These are phyloP conservation scores for Digitonthophagus gazella DNA, from an alignment of 2,888 invertebrate species.

Conservation along the genomic window DNA sequence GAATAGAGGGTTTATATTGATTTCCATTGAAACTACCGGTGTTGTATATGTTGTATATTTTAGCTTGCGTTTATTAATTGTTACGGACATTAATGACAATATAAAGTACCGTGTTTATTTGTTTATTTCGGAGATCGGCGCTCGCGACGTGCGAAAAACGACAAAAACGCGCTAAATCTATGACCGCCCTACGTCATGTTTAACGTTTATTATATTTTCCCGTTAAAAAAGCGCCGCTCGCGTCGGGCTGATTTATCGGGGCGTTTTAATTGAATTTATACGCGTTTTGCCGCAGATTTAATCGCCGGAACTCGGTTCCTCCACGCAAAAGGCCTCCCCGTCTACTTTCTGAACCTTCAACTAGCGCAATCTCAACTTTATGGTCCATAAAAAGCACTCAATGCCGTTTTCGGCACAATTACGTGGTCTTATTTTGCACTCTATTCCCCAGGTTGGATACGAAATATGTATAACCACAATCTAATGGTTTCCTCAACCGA, in stretches of 20 bases:
- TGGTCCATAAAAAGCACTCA: background rate
- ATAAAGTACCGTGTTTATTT: background rate
- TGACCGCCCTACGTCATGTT: background rate
- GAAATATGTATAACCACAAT: background rate
- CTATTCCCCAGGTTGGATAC: background rate
- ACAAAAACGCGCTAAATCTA: background rate
- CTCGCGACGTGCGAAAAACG: background rate
- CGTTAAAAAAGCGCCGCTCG: background rate
- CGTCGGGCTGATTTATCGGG: background rate
- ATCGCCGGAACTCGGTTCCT: background rate
- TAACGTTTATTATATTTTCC: background rate
- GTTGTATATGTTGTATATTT: background rate
- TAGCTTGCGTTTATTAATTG: background rate
- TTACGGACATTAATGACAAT: background rate
- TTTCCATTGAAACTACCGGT: background rate
- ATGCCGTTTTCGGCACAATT: background rate
- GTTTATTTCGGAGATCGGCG: background rate
- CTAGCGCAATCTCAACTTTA: background rate
- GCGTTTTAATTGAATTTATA: background rate
- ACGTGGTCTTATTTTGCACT: background rate
- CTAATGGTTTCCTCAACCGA: no score
- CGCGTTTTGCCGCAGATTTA: background rate
- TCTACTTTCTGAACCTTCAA: background rate
- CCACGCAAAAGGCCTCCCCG: background rate
- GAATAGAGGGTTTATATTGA: no score